Evolutionary conservation across 2,797 vertebrate species (phyloP), one percentile per base, ranked within the genome.

Genomic region (Neosilurus hyrtlii): DNA sequence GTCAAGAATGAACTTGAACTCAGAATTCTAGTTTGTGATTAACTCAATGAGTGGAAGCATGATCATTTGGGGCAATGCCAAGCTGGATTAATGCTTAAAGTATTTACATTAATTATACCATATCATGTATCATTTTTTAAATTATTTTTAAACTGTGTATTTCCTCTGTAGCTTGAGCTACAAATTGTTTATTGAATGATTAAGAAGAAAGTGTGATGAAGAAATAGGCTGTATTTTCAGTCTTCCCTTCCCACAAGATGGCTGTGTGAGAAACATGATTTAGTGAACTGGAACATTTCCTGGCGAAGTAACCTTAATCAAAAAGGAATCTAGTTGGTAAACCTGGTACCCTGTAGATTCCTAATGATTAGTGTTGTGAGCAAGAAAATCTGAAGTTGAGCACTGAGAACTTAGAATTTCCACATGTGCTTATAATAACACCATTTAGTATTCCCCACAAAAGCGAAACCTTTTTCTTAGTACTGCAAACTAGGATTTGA

Each of bases 161-260:
- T 68, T 70, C 16, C 9, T 49, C 18, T 67, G 15, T 68, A 37
- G 30, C 3, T 43, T 67, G 66, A 67, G 7, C 66, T 67, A 35
- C 10, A 51, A 49, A n/a, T 51, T n/a, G 22, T 51, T 51, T 20
- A 51, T 3, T 51, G 9, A 49, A 24, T 11, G 35, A 37, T 24
- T 49, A 18, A n/a, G 67, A 51, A 51, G 49, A 51, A n/a, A 2
- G 9, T 71, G 10, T 14, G 7, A 71, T 22, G 0, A 6, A 22
- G 43, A 71, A 71, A 51, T 2, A 11, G 22, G 2, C 14, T 71
- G 22, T 52, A 15, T 43, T 22, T 68, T 68, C 66, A 68, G 35
- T 11, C 66, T 11, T 72, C 22, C 22, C 52, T 52, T 26, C 24
- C 68, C 68, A 71, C 68, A 71, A 71, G 70, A 72, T 72, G 70